Evolutionary conservation across 2,888 invertebrate genomes (phyloP), one percentile per base, ranked within the genome.

Genomic region (Geotrupes spiniger): DNA sequence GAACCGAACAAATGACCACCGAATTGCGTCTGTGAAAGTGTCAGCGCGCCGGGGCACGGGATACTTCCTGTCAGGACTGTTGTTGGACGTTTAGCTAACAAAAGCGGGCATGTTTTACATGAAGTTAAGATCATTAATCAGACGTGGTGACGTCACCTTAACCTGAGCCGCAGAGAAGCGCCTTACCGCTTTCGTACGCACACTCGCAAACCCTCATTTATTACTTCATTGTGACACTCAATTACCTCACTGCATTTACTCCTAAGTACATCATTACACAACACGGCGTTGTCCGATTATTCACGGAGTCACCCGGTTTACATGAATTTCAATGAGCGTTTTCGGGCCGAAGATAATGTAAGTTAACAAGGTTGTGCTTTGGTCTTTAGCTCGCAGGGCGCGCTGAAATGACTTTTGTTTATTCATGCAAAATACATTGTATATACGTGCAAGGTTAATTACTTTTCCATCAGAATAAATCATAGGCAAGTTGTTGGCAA

Each of bases 51-150:
- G 63, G 52, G 53, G 53, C 49, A 52, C 51, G 58, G 62, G 63
- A 67, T 62, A 60, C 60, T 46, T 59, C 62, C 57, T 62, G 65
- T 67, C 64, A 62, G 62, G 62, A 60, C 62, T 57, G 63, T 62
- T 66, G 67, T 63, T 63, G 59, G 65, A 64, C 65, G 64, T 69
- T 69, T 69, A 66, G 63, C 64, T 66, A 68, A 71, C 70, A 69
- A 66, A 67, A 66, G 66, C 60, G 54, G 57, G 10, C 61, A 62
- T 69, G 70, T 69, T 69, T 62, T 69, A 69, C 70, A 69, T 65
- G 62, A 59, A 43, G 27, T 36, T 16, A 43, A 62, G 64, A 66
- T 69, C 71, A 71, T 72, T 71, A 71, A 72, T 71, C 72, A 72
- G 66, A 57, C 60, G 60, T 59, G 57, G 61, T 60, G 66, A 63